Percentiles rank a stretch among this genome's conserved stretches.
Conservation (phyloP, 1,140 invertebrate species). For the Zaprionus capensis region DNA sequence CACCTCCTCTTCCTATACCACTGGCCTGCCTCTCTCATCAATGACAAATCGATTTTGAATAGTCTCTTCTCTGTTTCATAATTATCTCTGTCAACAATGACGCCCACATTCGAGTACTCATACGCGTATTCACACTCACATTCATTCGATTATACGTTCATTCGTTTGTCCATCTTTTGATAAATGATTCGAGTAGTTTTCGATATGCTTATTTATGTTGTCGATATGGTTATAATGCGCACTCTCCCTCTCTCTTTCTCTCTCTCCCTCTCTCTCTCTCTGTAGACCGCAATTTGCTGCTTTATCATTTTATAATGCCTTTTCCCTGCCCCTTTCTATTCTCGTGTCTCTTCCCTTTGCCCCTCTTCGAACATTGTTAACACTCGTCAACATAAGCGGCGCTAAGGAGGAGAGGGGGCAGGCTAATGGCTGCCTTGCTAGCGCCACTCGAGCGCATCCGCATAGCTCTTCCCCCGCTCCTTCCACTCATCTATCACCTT, state of each 20-base stretch:
- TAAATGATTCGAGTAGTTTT: slow-evolving; percentile 67
- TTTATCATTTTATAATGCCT: slow-evolving; percentile 74
- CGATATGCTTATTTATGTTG: slow-evolving; percentile 74
- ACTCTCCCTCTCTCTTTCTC: slow-evolving; percentile 16
- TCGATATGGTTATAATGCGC: slow-evolving; percentile 51
- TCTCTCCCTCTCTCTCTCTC: slow-evolving; percentile 27
- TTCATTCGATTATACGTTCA: too few relatives aligned
- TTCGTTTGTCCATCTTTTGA: slow-evolving; percentile 55
- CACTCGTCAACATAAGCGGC: slow-evolving; percentile 30
- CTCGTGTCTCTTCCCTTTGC: background rate
- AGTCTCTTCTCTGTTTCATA: slow-evolving; percentile 16
- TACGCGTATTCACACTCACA: slow-evolving; percentile 1
- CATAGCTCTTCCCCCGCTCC: background rate
- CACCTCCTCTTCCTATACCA: background rate
- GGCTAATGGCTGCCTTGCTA: slow-evolving; percentile 38
- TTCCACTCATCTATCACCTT: slow-evolving; percentile 13
- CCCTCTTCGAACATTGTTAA: slow-evolving; percentile 59
- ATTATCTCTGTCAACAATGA: slow-evolving; percentile 54
- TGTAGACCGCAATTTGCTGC: slow-evolving; percentile 50
- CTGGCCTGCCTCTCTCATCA: background rate
- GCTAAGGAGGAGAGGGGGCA: slow-evolving; percentile 13
- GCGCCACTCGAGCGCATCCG: slow-evolving; percentile 55
- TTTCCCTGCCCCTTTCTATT: slow-evolving; percentile 31
- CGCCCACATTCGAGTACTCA: slow-evolving; percentile 52
- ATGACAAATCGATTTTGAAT: slow-evolving; percentile 71